Evolutionary conservation across 2,888 invertebrate genomes (phyloP), one percentile per base, ranked within the genome.

Genomic region (Hedya salicella): DNA sequence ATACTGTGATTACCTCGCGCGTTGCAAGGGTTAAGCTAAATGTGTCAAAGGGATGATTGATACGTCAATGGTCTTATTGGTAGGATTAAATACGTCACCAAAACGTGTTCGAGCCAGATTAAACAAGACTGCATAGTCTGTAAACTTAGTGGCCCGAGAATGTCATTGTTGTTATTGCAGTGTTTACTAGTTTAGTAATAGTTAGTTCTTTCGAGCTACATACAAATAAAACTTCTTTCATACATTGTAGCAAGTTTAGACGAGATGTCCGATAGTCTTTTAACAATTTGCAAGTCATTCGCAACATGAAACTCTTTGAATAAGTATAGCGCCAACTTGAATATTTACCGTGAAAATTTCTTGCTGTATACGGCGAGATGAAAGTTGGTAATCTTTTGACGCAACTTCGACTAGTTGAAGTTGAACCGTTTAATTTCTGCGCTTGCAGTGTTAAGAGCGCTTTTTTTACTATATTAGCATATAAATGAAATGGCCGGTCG

Each of bases 401-500:
- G 54, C 21, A 62, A 67, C 67, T 67, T 67, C 48, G 56, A 67
- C 62, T 67, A 62, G 62, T 61, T 64, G 65, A 65, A 62, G 67
- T 70, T 68, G 19, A 61, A 65, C 62, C 60, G 54, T 60, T 60
- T 62, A 66, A 69, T 69, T 64, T 67, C 61, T 50, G 67, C 50
- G 57, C 70, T 71, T 73, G 69, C 69, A 62, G 72, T 67, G 69
- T 65, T 68, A 71, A 72, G 69, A 71, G 71, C 71, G 68, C 72
- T 70, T 75, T 77, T 77, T 69, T 78, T 75, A 75, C 74, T 75
- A 78, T 78, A 87, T 88, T 88, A 85, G 83, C 89, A 89, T 88
- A 85, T 84, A 88, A 86, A 89, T 89, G 82, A 85, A 86, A 86
- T 76, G 77, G 76, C 75, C 74, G 73, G 76, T 80, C 73, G 77